Evolutionary conservation across 1,140 invertebrate genomes (phyloP), one percentile per base, ranked within the genome.

Genomic region (Chrysopa pallens): DNA sequence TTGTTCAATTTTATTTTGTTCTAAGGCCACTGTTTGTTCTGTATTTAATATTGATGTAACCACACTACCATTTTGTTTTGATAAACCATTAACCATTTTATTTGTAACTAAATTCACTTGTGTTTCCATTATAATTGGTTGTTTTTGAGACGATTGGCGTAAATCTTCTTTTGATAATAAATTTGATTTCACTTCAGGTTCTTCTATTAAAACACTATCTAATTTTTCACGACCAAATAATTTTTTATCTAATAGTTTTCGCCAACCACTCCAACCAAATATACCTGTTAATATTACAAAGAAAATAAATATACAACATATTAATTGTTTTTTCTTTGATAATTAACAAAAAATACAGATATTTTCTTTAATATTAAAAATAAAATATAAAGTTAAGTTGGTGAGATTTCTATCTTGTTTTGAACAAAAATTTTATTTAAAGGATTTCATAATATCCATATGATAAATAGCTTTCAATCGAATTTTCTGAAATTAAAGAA

Each of bases 91-190:
- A 1, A 53, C 46, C 23, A 52, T 31, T 44, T 56, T 59, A 6
- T 48, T 61, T 6, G 58, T 52, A 5, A 64, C 56, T 6, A 70
- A 50, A 48, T 66, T 68, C 3, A 72, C 70, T 56, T 72, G 68
- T 0, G 69, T 72, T 23, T 72, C 69, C 38, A 66, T 60, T 27
- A 56, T 48, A 39, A 56, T 46, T 41, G 48, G 46, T 50, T 4
- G 13, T 27, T 62, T 29, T 59, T 58, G 0, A 61, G 38, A 44
- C 55, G 44, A 29, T 42, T 59, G 17, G 59, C 57, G 31, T 62
- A 62, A 31, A 64, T 62, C 39, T 51, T 61, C 29, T 33, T 33
- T 33, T 50, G 49, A 31, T 12, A 41, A 14, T 6, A 65, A 55
- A 4, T 59, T 59, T 59, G 61, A 65, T 52, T 58, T 62, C 0